phyloP scores from a whole-genome alignment of 1,140 invertebrate species.

The Onthophagus taurus region DNA sequence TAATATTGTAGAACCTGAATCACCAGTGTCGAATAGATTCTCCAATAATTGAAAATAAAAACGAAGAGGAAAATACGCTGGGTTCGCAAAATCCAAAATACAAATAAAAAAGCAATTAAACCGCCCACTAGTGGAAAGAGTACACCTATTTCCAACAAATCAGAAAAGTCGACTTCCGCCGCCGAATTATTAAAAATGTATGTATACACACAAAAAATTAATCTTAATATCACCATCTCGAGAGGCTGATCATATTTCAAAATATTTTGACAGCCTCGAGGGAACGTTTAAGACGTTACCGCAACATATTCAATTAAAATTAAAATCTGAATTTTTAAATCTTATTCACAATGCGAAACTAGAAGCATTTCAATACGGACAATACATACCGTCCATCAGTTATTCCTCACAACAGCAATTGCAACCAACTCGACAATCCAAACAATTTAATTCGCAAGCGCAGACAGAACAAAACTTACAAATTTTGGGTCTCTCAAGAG shows the following conservation, averaged over 20 bases:
- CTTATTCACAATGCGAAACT: background rate
- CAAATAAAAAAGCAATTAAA: background rate
- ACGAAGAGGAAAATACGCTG: too few relatives aligned
- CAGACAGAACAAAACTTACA: too few relatives aligned
- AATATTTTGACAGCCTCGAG: background rate
- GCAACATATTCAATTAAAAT: background rate
- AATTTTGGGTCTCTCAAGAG: background rate
- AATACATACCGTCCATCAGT: too few relatives aligned
- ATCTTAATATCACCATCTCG: background rate
- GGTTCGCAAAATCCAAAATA: background rate
- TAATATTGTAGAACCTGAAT: too few relatives aligned
- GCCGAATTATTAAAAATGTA: background rate
- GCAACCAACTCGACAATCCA: too few relatives aligned
- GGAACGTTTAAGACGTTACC: background rate
- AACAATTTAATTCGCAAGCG: too few relatives aligned
- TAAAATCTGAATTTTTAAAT: background rate
- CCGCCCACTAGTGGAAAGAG: background rate
- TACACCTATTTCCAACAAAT: background rate
- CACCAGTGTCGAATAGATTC: too few relatives aligned
- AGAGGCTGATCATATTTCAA: background rate
- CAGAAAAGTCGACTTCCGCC: background rate
- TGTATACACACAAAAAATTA: background rate
- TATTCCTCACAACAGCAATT: too few relatives aligned
- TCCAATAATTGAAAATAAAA: too few relatives aligned
- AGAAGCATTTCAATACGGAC: too few relatives aligned